Evolutionary conservation across 1,140 invertebrate genomes (phyloP).

Genomic region (Tetramorium alpestre): DNA sequence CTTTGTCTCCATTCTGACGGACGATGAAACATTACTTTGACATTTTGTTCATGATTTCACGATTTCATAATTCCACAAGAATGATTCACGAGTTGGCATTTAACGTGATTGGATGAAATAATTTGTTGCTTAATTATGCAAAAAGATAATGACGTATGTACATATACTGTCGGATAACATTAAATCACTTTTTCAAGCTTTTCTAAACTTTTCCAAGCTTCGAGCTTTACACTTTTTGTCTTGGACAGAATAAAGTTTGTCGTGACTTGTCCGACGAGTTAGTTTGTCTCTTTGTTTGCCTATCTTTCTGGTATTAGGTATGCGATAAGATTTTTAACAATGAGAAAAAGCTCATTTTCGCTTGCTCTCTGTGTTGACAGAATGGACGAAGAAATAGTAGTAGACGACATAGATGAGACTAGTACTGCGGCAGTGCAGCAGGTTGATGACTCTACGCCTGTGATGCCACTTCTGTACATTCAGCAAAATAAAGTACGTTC

Average conservation of each 20-base stretch:
- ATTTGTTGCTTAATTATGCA: neutral
- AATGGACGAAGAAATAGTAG: constrained; percentile 83
- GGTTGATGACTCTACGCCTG: constrained; percentile 75
- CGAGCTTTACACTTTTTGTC: neutral
- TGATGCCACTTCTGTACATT: constrained; percentile 83
- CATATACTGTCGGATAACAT: neutral
- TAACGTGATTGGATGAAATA: neutral
- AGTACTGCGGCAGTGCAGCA: constrained; percentile 69
- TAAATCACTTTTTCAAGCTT: no score
- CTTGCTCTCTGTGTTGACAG: constrained; percentile 63
- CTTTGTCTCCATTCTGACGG: no score
- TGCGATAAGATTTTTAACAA: neutral
- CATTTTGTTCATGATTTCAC: neutral
- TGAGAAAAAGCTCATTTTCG: neutral
- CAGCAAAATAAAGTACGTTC: constrained; percentile 81
- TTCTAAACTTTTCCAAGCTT: neutral
- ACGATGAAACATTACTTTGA: no score
- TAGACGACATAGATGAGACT: constrained; percentile 79
- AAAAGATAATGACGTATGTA: neutral
- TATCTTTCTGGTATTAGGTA: neutral
- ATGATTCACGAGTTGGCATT: neutral
- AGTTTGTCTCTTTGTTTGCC: neutral
- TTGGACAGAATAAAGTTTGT: neutral
- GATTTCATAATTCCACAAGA: neutral
- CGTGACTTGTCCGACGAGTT: neutral